Percentiles rank a stretch among this genome's conserved stretches.
Conservation (phyloP, 92 coral and sea anemone species). For the Palythoa grandiflora region DNA sequence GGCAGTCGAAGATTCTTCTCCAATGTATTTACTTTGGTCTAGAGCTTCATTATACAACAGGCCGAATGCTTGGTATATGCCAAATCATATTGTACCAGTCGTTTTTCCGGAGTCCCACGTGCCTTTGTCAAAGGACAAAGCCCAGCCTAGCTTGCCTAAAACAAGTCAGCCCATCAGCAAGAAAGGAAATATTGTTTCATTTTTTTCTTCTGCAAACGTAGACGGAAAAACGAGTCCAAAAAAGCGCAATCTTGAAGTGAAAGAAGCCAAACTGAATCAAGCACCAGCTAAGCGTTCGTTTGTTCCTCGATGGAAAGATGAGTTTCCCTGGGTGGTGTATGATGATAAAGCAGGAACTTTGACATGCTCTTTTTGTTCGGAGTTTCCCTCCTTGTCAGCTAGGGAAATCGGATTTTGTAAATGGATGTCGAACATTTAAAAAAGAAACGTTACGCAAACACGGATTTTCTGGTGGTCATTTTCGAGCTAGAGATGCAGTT, state of each 20-base stretch:
- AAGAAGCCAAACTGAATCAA: conserved; percentile 4
- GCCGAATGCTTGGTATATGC: conserved; percentile 3
- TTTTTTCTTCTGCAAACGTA: background rate
- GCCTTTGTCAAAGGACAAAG: conserved; percentile 27
- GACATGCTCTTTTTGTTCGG: conserved; percentile 38
- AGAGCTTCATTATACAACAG: background rate
- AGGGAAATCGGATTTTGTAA: conserved; percentile 52
- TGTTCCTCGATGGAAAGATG: conserved; percentile 49
- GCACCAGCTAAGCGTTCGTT: conserved; percentile 41
- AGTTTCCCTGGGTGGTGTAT: conserved; percentile 45
- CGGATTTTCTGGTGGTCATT: conserved; percentile 34
- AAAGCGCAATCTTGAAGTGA: conserved; percentile 6
- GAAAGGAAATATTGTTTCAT: conserved; percentile 1
- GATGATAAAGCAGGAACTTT: conserved; percentile 31
- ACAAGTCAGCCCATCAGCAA: background rate
- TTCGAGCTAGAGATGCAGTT: conserved; percentile 42
- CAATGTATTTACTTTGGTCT: conserved; percentile 2
- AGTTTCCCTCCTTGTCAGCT: conserved; percentile 27
- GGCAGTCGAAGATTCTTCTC: background rate
- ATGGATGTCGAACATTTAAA: conserved; percentile 38
- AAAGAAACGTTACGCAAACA: conserved; percentile 52
- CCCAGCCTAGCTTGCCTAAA: conserved; percentile 17
- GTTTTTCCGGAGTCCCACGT: conserved; percentile 26
- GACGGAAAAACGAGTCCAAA: conserved; percentile 10
- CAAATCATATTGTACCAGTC: conserved; percentile 23